Evolutionary conservation across 2,113 vertebrate species (phyloP).

Genomic region (Nyctereutes procyonoides): DNA sequence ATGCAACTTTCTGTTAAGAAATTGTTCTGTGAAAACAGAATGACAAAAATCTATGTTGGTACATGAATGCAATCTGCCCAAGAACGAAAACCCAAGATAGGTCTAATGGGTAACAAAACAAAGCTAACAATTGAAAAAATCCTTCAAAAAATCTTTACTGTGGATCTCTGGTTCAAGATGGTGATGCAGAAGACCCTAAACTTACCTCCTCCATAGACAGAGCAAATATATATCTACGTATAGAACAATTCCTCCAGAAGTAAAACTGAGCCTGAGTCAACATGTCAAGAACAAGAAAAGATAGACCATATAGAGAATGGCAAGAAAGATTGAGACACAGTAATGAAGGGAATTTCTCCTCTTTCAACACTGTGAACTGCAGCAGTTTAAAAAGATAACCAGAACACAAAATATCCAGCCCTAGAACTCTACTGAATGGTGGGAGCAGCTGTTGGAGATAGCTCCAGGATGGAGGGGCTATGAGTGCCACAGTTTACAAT

Average conservation of each 20-base stretch:
- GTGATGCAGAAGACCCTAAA: background rate
- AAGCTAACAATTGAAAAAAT: background rate
- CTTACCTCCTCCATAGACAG: background rate
- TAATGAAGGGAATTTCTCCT: background rate
- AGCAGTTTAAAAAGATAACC: background rate
- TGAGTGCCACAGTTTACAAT: background rate
- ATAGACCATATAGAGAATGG: background rate
- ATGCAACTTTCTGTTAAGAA: slow-evolving; percentile 63
- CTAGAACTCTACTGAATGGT: background rate
- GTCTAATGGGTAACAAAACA: background rate
- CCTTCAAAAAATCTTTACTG: background rate
- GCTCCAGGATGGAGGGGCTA: background rate
- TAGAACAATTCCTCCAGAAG: background rate
- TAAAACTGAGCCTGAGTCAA: background rate
- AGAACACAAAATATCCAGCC: background rate
- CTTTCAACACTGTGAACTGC: background rate
- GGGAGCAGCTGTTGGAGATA: background rate
- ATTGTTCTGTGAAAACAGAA: slow-evolving; percentile 55
- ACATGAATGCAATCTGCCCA: background rate
- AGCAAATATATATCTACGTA: background rate
- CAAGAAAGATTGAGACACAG: background rate
- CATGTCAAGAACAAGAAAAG: background rate
- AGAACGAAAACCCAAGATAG: background rate
- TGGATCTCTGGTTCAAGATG: background rate
- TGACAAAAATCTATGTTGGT: slow-evolving; percentile 51